These are phyloP conservation scores for Pan paniscus DNA, from an alignment of 2,113 vertebrate genomes.

Conservation along the genomic window DNA sequence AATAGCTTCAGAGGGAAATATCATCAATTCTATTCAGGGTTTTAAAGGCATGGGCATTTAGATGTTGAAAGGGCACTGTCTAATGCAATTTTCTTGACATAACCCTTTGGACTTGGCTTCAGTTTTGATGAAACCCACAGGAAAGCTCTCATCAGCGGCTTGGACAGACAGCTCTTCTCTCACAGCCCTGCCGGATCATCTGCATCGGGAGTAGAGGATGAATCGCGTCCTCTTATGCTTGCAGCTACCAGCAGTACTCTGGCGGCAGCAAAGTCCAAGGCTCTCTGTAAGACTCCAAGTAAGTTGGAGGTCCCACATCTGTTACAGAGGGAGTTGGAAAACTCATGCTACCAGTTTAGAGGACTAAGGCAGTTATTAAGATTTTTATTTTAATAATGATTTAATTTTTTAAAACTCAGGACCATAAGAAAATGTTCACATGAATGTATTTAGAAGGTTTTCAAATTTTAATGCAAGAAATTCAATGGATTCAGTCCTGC, in stretches of 20 bases:
- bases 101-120: constrained; percentile 74
- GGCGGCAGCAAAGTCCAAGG: background rate
- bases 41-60: constrained; percentile 51
- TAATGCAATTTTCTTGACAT: constrained; percentile 77
- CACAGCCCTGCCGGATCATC: background rate
- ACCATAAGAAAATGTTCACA: background rate
- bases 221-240: constrained; percentile 57
- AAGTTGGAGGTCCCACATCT: background rate
- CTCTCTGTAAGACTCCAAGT: background rate
- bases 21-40: constrained; percentile 53
- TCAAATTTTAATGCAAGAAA: background rate
- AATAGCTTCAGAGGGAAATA: background rate
- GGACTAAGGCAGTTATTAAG: background rate
- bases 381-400: background rate
- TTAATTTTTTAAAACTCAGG: background rate
- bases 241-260: background rate
- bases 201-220: constrained; percentile 13
- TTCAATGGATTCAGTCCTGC: background rate
- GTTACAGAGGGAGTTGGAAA: background rate
- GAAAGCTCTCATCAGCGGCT: constrained; percentile 79
- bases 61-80: constrained; percentile 68
- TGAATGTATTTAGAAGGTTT: background rate
- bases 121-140: constrained; percentile 78
- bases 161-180: constrained; percentile 52
- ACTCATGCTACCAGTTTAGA: background rate